A percentile compares a stretch with the other conserved stretches of the same genome.
These are phyloP conservation scores for Hylaeus anthracinus DNA, from an alignment of 1,140 invertebrate genomes.

Conservation along the genomic window DNA sequence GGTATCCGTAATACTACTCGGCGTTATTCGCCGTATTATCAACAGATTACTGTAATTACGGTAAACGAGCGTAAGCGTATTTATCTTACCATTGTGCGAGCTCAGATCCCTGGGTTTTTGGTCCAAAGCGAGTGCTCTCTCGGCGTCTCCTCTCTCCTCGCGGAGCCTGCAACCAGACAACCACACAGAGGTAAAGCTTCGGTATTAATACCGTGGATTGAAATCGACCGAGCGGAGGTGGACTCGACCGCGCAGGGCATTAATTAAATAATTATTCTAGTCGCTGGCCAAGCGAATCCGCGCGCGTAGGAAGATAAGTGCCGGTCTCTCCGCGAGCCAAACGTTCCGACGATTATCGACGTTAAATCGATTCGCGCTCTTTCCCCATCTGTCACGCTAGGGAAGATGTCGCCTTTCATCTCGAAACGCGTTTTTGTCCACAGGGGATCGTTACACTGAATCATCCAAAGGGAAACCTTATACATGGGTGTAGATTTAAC, in stretches of 20 bases:
- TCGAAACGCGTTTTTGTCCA: no score
- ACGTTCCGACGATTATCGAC: constrained; percentile 61
- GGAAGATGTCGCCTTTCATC: no score
- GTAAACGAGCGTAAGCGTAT: constrained; percentile 44
- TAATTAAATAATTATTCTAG: constrained; percentile 79
- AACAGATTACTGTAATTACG: constrained; percentile 46
- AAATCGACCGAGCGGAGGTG: constrained; percentile 68
- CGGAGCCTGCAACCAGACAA: constrained; percentile 87
- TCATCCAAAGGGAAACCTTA: no score
- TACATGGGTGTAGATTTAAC: no score
- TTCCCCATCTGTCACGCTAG: background rate
- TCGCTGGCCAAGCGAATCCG: constrained; percentile 56
- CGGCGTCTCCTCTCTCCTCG: constrained; percentile 90
- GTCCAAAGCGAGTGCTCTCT: constrained; percentile 88
- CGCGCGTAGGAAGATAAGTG: constrained; percentile 76
- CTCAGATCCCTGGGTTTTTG: constrained; percentile 90
- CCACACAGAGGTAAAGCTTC: constrained; percentile 68
- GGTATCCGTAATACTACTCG: constrained; percentile 18
- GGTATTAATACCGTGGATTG: constrained; percentile 65
- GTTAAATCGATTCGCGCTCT: constrained; percentile 62
- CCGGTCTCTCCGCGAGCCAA: constrained; percentile 61
- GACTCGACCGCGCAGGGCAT: constrained; percentile 66
- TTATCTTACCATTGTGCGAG: constrained; percentile 90
- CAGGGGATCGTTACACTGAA: no score
- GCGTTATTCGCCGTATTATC: constrained; percentile 45